Percentiles rank a stretch among this genome's conserved stretches.
Conservation (phyloP, 2,888 invertebrate species). For the Pteria penguin region DNA sequence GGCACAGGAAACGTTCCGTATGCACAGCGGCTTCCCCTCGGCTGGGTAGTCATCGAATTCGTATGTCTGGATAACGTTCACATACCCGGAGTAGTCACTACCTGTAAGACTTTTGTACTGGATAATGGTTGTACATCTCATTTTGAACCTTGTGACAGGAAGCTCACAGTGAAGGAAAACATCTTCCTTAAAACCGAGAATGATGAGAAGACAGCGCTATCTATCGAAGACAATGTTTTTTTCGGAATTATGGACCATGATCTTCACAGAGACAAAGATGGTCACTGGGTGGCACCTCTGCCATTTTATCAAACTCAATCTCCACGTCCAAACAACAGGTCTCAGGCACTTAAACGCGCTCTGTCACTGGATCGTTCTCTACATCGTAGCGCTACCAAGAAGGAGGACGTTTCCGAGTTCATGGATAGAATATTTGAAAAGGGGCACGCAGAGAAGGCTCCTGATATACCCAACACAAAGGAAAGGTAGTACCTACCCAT, state of each 20-base stretch:
- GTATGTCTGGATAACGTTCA: neutral
- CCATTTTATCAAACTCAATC: neutral
- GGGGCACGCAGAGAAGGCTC: conserved; percentile 40
- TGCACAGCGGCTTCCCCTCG: neutral
- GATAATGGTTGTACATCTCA: neutral
- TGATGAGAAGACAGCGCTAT: neutral
- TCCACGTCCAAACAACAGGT: neutral
- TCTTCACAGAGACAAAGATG: neutral
- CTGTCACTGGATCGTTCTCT: neutral
- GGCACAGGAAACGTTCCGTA: too few relatives aligned
- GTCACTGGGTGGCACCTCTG: conserved; percentile 8
- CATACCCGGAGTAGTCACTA: neutral
- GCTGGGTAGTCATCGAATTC: neutral
- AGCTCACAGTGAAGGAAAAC: neutral
- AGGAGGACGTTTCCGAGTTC: neutral
- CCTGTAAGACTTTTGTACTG: neutral
- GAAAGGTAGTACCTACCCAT: conserved; percentile 46
- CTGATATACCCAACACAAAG: conserved; percentile 14
- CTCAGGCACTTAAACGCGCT: neutral
- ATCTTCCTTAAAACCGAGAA: neutral
- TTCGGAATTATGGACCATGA: neutral
- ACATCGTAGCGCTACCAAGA: neutral
- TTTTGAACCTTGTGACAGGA: neutral
- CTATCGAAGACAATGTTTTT: neutral
- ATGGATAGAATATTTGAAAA: conserved; percentile 39